phyloP scores from a whole-genome alignment of 1,140 invertebrate species.

The Neodiprion pinetum region DNA sequence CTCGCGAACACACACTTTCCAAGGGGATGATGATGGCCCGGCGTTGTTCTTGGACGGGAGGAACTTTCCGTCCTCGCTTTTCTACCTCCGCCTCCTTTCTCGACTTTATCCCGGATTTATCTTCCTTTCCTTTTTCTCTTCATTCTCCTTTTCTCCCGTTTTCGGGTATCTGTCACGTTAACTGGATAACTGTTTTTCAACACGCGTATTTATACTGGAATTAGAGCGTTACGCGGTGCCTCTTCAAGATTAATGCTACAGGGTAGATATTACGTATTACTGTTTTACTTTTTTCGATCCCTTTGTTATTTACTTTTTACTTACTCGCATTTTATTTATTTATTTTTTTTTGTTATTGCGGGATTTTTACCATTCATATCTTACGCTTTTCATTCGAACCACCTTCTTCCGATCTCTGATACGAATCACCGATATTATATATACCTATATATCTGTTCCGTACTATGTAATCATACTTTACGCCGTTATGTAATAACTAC shows the following conservation, averaged over 20 bases:
- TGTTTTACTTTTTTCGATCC: not conserved
- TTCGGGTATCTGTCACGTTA: not conserved
- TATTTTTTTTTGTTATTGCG: not conserved
- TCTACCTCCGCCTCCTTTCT: not conserved
- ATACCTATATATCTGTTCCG: too few species aligned
- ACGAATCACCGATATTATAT: too few species aligned
- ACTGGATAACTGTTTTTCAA: not conserved
- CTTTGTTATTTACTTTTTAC: not conserved
- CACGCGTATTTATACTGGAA: not conserved
- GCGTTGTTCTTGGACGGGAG: not conserved
- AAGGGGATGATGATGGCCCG: conserved; percentile 1
- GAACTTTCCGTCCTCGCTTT: not conserved
- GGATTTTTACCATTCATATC: not conserved
- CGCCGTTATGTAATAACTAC: too few species aligned
- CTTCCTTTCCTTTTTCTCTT: conserved; percentile 6
- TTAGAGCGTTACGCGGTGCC: not conserved
- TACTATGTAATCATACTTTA: too few species aligned
- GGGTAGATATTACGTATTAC: not conserved
- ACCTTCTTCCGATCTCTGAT: too few species aligned
- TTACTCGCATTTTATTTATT: not conserved
- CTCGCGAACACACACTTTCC: conserved; percentile 1
- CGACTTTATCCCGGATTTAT: not conserved
- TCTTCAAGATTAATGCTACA: not conserved
- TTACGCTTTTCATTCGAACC: not conserved
- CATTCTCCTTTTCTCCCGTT: not conserved